phyloP scores from a whole-genome alignment of 1,140 invertebrate species.

The Euwallacea similis region DNA sequence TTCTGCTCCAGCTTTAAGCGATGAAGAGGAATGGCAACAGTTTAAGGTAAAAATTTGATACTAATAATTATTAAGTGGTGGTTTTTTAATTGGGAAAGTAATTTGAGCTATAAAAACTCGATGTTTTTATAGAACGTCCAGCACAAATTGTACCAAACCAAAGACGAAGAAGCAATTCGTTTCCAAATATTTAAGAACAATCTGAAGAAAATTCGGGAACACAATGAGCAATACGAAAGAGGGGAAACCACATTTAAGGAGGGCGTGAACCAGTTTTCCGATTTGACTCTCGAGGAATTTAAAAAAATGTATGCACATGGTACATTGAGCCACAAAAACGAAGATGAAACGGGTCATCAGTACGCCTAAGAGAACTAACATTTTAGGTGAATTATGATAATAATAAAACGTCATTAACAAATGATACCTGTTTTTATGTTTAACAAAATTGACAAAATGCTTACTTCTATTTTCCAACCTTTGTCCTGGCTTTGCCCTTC shows the following conservation, averaged over 20 bases:
- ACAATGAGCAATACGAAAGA: conserved; percentile 71
- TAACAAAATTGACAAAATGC: neutral
- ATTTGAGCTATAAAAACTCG: neutral
- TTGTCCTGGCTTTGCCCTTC: neutral
- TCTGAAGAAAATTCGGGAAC: conserved; percentile 76
- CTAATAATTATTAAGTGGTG: neutral
- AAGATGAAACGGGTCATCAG: no score
- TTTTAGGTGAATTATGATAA: no score
- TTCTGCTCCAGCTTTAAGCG: neutral
- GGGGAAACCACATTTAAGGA: conserved; percentile 69
- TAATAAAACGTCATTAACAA: no score
- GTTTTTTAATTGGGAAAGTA: neutral
- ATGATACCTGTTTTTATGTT: neutral
- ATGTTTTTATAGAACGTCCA: conserved; percentile 12
- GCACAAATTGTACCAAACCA: conserved; percentile 11
- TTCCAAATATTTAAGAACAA: conserved; percentile 86
- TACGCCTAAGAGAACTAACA: no score
- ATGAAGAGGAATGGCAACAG: conserved; percentile 18
- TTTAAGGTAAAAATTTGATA: conserved; percentile 15
- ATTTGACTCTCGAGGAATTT: conserved; percentile 84
- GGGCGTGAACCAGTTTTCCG: conserved; percentile 77
- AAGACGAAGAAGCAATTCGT: conserved; percentile 73
- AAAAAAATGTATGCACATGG: conserved; percentile 10
- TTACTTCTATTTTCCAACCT: neutral
- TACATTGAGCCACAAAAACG: no score